phyloP scores from a whole-genome alignment of 1,140 invertebrate species.

The Drosophila melanica region DNA sequence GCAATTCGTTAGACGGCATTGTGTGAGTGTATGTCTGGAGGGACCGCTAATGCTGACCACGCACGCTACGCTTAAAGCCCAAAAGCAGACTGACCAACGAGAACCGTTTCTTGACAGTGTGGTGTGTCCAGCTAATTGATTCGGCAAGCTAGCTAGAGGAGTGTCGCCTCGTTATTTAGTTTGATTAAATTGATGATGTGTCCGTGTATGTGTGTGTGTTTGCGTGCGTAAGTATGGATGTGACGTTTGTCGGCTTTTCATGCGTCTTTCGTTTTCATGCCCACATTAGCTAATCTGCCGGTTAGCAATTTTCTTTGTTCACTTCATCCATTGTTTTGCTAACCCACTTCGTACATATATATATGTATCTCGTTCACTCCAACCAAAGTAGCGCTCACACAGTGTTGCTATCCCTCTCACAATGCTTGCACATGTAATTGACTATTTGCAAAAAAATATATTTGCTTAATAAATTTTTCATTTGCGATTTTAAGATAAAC shows the following conservation, averaged over 20 bases:
- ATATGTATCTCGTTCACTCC: conserved; percentile 15
- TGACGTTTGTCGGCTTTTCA: conserved; percentile 60
- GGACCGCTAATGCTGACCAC: conserved; percentile 27
- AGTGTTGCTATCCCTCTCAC: conserved; percentile 23
- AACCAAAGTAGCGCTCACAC: not conserved
- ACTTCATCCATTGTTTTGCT: conserved; percentile 60
- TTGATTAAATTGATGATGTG: conserved; percentile 32
- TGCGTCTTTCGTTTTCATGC: conserved; percentile 19
- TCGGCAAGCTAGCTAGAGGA: conserved; percentile 38
- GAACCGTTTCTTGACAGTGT: conserved; percentile 28
- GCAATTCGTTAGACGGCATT: conserved; percentile 70
- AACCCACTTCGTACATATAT: conserved; percentile 46
- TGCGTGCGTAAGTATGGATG: conserved; percentile 21
- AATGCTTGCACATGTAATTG: conserved; percentile 40
- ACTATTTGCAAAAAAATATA: conserved; percentile 8
- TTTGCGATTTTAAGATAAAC: not conserved
- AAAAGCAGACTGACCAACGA: conserved; percentile 39
- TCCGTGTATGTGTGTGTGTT: conserved; percentile 16
- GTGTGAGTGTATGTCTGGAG: not conserved
- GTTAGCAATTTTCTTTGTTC: conserved; percentile 49
- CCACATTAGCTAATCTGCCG: conserved; percentile 46
- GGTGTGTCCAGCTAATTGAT: conserved; percentile 73
- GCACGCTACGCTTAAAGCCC: conserved; percentile 59
- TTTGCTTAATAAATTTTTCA: conserved; percentile 6
- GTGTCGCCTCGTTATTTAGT: conserved; percentile 28